A percentile compares a stretch with the other conserved stretches of the same genome.
Evolutionary conservation across 2,888 invertebrate species (phyloP).

Genomic region (Entomobrya multifasciata): DNA sequence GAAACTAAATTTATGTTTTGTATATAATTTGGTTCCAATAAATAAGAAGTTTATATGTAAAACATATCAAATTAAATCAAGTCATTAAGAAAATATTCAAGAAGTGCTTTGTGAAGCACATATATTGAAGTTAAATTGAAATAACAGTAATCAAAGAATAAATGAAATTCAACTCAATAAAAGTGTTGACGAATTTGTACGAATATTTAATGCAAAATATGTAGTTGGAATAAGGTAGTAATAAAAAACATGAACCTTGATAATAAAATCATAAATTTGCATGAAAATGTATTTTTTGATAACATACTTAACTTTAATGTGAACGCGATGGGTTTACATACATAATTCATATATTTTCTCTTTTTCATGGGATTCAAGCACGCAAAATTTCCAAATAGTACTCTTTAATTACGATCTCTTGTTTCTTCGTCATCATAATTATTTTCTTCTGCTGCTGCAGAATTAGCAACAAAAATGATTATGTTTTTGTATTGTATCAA

Average conservation of each 20-base stretch:
- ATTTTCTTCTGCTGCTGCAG: slow-evolving; percentile 9
- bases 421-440: slow-evolving; percentile 47
- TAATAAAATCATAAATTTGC: no score
- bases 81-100: no score
- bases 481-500: slow-evolving; percentile 5
- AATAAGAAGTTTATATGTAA: no score
- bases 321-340: neutral
- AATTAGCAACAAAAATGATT: no score
- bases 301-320: no score
- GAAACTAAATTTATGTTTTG: no score
- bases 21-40: no score
- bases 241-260: slow-evolving; percentile 16
- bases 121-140: slow-evolving; percentile 9
- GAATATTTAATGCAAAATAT: slow-evolving; percentile 35
- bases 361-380: slow-evolving; percentile 47
- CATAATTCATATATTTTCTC: neutral
- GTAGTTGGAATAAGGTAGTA: neutral
- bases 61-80: no score
- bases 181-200: neutral
- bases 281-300: no score
- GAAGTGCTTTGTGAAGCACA: no score
- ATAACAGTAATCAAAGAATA: slow-evolving; percentile 6
- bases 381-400: slow-evolving; percentile 41
- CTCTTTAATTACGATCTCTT: slow-evolving; percentile 63
- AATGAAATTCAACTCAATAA: neutral